phyloP scores from a whole-genome alignment of 2,888 invertebrate genomes.

The Tigriopus californicus region DNA sequence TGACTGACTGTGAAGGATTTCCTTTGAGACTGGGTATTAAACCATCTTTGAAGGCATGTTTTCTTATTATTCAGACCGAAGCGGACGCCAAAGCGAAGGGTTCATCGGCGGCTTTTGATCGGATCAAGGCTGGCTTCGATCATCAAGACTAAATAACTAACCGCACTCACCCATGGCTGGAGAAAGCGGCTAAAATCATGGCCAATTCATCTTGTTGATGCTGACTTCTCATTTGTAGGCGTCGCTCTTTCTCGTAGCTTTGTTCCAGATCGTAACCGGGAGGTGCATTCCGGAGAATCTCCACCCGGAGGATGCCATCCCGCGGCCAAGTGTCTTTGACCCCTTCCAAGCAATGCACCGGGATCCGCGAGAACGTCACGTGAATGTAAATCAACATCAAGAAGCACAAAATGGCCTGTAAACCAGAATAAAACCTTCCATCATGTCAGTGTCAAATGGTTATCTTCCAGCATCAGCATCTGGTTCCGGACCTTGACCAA shows the following conservation, averaged over 20 bases:
- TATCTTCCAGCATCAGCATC: too few relatives aligned
- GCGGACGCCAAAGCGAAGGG: too few relatives aligned
- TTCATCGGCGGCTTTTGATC: not conserved
- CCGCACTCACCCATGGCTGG: slow-evolving; percentile 7
- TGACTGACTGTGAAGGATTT: too few relatives aligned
- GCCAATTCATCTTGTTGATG: slow-evolving; percentile 23
- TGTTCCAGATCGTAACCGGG: slow-evolving; percentile 58
- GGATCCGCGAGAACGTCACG: slow-evolving; percentile 73
- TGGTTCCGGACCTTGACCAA: slow-evolving; percentile 36
- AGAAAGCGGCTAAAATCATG: not conserved
- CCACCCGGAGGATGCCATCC: slow-evolving; percentile 80
- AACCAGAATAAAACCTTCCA: slow-evolving; percentile 39
- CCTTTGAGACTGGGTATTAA: too few relatives aligned
- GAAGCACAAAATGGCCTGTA: slow-evolving; percentile 51
- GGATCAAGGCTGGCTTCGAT: not conserved
- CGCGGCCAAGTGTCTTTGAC: slow-evolving; percentile 78
- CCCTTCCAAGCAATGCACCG: slow-evolving; percentile 77
- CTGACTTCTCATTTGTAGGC: slow-evolving; percentile 35
- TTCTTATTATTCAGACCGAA: too few relatives aligned
- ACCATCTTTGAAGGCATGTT: too few relatives aligned
- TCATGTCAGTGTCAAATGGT: too few relatives aligned
- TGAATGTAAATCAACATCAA: slow-evolving; percentile 87
- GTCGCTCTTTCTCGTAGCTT: slow-evolving; percentile 62
- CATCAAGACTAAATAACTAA: not conserved
- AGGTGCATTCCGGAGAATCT: slow-evolving; percentile 51